phyloP scores from a whole-genome alignment of 2,888 invertebrate species.

The Drosophila niveifrons region DNA sequence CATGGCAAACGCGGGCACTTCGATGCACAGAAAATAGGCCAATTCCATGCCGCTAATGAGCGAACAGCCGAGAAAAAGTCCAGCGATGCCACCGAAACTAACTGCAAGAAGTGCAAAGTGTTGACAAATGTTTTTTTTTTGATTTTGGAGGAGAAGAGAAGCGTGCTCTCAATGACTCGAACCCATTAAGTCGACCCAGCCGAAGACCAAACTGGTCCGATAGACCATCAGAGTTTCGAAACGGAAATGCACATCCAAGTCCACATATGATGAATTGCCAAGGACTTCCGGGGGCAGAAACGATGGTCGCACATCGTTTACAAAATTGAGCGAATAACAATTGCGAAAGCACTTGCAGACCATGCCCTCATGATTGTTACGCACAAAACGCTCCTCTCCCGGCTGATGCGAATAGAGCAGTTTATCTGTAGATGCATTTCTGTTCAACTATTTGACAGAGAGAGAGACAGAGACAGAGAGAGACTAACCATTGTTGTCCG shows the following conservation, averaged over 20 bases:
- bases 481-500: slow-evolving; percentile 75
- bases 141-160: not conserved
- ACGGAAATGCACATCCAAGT: slow-evolving; percentile 85
- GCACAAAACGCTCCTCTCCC: slow-evolving; percentile 77
- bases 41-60: slow-evolving; percentile 86
- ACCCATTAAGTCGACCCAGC: slow-evolving; percentile 86
- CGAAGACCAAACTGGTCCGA: slow-evolving; percentile 85
- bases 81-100: slow-evolving; percentile 86
- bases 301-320: slow-evolving; percentile 79
- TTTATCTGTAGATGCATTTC: slow-evolving; percentile 61
- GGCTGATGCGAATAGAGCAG: slow-evolving; percentile 76
- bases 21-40: slow-evolving; percentile 84
- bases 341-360: slow-evolving; percentile 84
- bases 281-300: slow-evolving; percentile 76
- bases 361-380: slow-evolving; percentile 81
- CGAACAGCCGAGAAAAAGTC: slow-evolving; percentile 86
- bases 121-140: not conserved
- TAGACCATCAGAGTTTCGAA: slow-evolving; percentile 85
- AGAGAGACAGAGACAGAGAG: not conserved
- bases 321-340: slow-evolving; percentile 83
- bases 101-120: slow-evolving; percentile 68
- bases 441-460: not conserved
- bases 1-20: slow-evolving; percentile 73
- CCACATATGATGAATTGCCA: slow-evolving; percentile 81
- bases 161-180: slow-evolving; percentile 35